Base-by-base conservation (phyloP, 2,888 invertebrate species). In the Conomelus anceps region DNA sequence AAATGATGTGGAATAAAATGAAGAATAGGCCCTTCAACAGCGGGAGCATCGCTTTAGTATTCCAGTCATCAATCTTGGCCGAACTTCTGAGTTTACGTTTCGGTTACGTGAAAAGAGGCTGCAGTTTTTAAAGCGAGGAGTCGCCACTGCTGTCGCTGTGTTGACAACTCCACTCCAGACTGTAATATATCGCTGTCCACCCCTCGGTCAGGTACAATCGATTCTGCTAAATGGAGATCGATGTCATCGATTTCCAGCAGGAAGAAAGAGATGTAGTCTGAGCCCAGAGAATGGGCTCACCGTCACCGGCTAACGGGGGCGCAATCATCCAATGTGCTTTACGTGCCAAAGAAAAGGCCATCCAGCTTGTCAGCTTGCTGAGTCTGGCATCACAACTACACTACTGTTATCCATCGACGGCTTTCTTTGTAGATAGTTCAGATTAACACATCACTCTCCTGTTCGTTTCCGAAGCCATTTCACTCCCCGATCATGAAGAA, bases 201-300 rank as follows among this genome's bases (percentile, higher is more conserved):
- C 23, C 22, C 24, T n/a, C 24, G 23, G 0, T 23, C 24, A n/a
- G 23, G 86, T 22, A 22, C 86, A n/a, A 86, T 86, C 24, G 86
- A 86, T 86, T 23, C 86, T 23, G 23, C 86, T 86, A 86, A 86
- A 86, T 86, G 86, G 86, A 86, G 86, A 86, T 86, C 86, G 86
- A 86, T 86, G 86, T 86, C 24, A 34, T 34, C 34, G 34, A 34
- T 34, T 34, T 34, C 34, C 9, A 34, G 34, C 34, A 9, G 34
- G 34, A 34, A 34, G 34, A 34, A 34, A 34, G 34, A 34, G 34
- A 34, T 34, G 34, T 34, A 34, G 34, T 34, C 34, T 34, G 13
- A 34, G 34, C 34, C 9, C 34, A 4, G 26, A 26, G 26, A 26
- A 26, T 26, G 26, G 6, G 9, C n/a, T n/a, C n/a, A n/a, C n/a